Percentiles rank a stretch among this genome's conserved stretches.
Conservation (phyloP, 2,888 invertebrate species). For the Catocala fraxini region DNA sequence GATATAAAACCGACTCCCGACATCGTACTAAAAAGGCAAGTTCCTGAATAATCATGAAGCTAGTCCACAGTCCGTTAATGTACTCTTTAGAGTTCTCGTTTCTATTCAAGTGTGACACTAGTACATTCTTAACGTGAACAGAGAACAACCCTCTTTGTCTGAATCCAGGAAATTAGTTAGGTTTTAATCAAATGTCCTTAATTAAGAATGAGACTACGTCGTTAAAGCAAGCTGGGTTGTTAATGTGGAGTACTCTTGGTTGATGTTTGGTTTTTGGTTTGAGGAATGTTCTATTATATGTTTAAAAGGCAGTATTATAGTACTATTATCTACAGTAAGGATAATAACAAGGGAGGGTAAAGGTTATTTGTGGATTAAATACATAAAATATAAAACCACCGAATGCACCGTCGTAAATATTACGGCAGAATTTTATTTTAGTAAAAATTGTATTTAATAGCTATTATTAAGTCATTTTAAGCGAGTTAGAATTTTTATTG, state of each 20-base stretch:
- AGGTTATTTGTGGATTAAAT: too few species aligned
- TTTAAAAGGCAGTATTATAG: background rate
- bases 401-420: too few species aligned
- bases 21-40: background rate
- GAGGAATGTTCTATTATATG: background rate
- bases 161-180: background rate
- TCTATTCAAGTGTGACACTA: constrained; percentile 1
- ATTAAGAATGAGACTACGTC: background rate
- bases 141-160: background rate
- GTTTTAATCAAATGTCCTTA: constrained; percentile 1
- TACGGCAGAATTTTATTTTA: too few species aligned
- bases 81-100: constrained; percentile 1
- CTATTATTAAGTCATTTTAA: too few species aligned
- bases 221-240: too few species aligned
- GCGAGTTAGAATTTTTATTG: too few species aligned
- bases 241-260: too few species aligned
- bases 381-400: too few species aligned
- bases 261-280: too few species aligned
- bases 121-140: constrained; percentile 1
- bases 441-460: too few species aligned
- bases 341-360: too few species aligned
- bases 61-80: background rate
- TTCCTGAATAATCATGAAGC: constrained; percentile 2
- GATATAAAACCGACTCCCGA: background rate
- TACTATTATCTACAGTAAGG: too few species aligned